Base-by-base conservation (phyloP, 2,797 vertebrate species). In the Florisuga fusca region DNA sequence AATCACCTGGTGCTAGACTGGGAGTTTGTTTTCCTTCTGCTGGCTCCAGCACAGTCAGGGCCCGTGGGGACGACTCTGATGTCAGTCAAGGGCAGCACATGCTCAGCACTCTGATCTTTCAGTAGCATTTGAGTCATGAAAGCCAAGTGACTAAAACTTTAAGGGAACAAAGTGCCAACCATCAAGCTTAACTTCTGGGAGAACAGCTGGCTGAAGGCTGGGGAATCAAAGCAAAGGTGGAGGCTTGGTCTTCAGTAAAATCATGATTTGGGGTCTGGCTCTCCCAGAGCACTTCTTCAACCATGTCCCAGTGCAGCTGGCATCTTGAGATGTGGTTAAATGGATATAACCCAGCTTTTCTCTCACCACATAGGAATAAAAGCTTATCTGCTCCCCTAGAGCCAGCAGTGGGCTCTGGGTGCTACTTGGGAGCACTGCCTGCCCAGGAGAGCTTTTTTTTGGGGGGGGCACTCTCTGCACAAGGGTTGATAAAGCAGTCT, bases 51-150 rank as follows among this genome's bases (percentile, higher is more conserved):
- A 6, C 15, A 2, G 27, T 1, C 16, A 20, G 25, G 29, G 20
- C 43, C 80, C 0, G 0, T n/a, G 84, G 68, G 62, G 68, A 59
- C 0, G 1, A 0, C 53, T 71, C 3, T n/a, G 12, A 2, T 26
- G 29, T 66, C 46, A 23, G 59, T 22, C 4, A 8, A 36, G 75
- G 77, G 1, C 84, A 69, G 74, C 72, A 6, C 5, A 0, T 57
- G 31, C 25, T 75, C 64, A 33, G 36, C 12, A 5, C 68, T 80
- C 72, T 14, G 51, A 53, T 81, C 69, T 68, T 79, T 25, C 91
- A 18, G 43, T 2, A 9, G 31, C 27, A 8, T 23, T 69, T 45
- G 10, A 61, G 73, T 76, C 59, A 29, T 12, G 54, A 75, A 62
- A 89, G 64, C 73, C 72, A 59, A 85, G 61, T 2, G 55, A 54